Evolutionary conservation across 53 echinoderm and acorn worm genomes (phyloP).

Genomic region (Patiria pectinifera): DNA sequence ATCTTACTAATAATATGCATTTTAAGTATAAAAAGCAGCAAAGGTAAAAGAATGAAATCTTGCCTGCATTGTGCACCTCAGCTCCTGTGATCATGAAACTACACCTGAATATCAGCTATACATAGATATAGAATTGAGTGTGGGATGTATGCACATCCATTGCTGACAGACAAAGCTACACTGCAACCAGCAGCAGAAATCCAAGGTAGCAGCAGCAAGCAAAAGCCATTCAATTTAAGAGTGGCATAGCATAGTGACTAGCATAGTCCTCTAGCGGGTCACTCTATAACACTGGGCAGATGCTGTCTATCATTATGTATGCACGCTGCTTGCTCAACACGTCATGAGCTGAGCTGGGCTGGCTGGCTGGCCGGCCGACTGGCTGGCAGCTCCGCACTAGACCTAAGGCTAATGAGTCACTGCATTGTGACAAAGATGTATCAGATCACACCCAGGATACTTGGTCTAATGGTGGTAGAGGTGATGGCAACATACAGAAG

Average conservation of each 20-base stretch:
- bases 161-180: background rate
- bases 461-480: background rate
- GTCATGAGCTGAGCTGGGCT: background rate
- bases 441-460: slow-evolving; percentile 20
- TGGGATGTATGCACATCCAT: slow-evolving; percentile 15
- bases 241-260: background rate
- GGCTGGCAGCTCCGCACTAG: background rate
- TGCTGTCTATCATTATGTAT: slow-evolving; percentile 28
- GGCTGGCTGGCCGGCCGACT: background rate
- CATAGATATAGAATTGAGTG: background rate
- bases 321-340: slow-evolving; percentile 34
- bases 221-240: background rate
- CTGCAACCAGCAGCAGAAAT: background rate
- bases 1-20: background rate
- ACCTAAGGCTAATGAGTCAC: slow-evolving; percentile 43
- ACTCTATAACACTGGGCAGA: background rate
- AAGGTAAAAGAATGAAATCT: slow-evolving; percentile 20
- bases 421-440: slow-evolving; percentile 46
- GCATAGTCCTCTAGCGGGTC: background rate
- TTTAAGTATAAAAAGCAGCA: background rate
- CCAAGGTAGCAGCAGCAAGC: slow-evolving; percentile 10
- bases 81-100: slow-evolving; percentile 12
- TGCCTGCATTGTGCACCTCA: slow-evolving; percentile 44
- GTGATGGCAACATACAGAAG: background rate
- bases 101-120: background rate